Evolutionary conservation across 2,888 invertebrate genomes (phyloP).

Genomic region (Polyommatus icarus): DNA sequence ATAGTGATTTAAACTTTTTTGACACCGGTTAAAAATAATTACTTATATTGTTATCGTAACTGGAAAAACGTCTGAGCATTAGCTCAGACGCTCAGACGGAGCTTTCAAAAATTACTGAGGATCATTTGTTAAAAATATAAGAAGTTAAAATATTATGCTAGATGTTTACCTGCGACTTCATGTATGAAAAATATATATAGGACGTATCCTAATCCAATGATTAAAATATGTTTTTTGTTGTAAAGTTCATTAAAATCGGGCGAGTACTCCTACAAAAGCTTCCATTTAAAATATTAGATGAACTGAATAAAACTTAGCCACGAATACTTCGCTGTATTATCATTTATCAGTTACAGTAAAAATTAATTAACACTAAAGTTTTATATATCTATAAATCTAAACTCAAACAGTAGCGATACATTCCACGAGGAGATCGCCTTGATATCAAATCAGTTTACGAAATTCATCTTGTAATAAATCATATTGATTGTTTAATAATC

Average conservation of each 20-base stretch:
- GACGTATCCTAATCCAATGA: no score
- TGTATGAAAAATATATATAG: no score
- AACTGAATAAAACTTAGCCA: background rate
- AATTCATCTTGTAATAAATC: constrained; percentile 29
- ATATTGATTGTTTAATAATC: constrained; percentile 1
- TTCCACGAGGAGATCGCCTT: constrained; percentile 13
- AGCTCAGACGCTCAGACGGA: no score
- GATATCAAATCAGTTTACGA: constrained; percentile 10
- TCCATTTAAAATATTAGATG: background rate
- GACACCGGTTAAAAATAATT: background rate
- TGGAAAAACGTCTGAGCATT: no score
- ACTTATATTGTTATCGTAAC: no score
- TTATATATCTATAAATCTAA: background rate
- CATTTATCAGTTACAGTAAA: background rate
- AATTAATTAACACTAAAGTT: constrained; percentile 4
- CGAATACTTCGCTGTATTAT: background rate
- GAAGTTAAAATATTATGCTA: no score
- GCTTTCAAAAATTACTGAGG: background rate
- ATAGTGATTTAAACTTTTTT: background rate
- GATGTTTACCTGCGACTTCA: no score
- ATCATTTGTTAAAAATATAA: no score
- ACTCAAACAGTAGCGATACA: background rate
- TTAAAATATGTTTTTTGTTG: no score
- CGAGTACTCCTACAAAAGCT: background rate
- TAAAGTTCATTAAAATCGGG: no score